phyloP scores from a whole-genome alignment of 1,140 invertebrate genomes.

The Whitmania pigra region DNA sequence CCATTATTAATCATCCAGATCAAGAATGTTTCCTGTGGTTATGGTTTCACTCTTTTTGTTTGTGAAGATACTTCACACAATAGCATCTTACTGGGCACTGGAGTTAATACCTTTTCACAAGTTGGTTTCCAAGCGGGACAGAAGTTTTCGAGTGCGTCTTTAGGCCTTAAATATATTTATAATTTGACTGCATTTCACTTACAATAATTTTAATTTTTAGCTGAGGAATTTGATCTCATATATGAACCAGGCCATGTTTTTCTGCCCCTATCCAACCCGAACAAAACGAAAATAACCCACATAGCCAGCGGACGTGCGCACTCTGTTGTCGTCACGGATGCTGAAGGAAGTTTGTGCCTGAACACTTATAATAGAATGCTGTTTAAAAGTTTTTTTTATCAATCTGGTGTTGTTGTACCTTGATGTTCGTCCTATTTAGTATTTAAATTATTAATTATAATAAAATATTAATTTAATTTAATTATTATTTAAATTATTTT shows the following conservation, averaged over 20 bases:
- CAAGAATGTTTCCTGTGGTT: conserved; percentile 64
- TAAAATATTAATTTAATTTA: no score
- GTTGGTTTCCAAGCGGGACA: conserved; percentile 52
- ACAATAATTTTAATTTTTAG: conserved; percentile 32
- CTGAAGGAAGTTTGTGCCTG: conserved; percentile 47
- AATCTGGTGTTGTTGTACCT: not conserved
- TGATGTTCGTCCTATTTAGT: no score
- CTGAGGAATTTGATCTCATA: conserved; percentile 57
- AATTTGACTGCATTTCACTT: not conserved
- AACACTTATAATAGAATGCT: not conserved
- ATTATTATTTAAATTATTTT: no score
- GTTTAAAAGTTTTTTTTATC: not conserved
- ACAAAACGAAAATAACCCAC: conserved; percentile 42
- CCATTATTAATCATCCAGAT: conserved; percentile 43
- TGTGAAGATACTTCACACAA: conserved; percentile 47
- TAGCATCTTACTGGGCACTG: conserved; percentile 64
- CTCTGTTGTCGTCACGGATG: conserved; percentile 62
- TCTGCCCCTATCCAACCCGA: conserved; percentile 52
- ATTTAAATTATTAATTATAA: no score
- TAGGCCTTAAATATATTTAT: not conserved
- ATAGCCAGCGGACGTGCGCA: conserved; percentile 74
- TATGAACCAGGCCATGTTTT: conserved; percentile 61
- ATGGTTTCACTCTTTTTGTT: conserved; percentile 76
- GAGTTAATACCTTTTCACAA: conserved; percentile 83
- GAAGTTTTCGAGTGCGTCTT: conserved; percentile 30